Base-by-base conservation (phyloP, 2,888 invertebrate genomes). In the Megastigmus dorsalis region DNA sequence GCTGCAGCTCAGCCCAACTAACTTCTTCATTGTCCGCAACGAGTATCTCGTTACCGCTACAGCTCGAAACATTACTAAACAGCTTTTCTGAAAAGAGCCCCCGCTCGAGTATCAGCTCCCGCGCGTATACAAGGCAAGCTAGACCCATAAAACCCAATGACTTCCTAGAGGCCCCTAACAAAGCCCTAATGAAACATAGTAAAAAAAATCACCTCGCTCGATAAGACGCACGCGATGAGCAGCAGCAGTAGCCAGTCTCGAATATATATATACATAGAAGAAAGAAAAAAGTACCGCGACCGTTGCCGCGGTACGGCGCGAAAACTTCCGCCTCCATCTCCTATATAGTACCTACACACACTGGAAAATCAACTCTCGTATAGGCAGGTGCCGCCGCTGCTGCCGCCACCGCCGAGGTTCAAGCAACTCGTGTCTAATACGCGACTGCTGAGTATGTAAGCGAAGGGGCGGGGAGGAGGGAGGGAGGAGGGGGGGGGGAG, bases 191-290 rank as follows among this genome's bases (percentile, higher is more conserved):
- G 48, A 67, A 48, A 55, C 10, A 38, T 48, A 2, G 41, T 48
- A 71, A 36, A 63, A 55, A 57, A 63, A 55, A 57, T 60, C 54
- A 28, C 55, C 45, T 23, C 45, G 55, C 62, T 60, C 28, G 70
- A 63, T 63, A 63, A 54, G 23, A 54, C 62, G 43, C 70, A 62
- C 54, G 69, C 60, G 38, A 59, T 48, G 57, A 30, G 23, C 41
- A 41, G n/a, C n/a, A n/a, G n/a, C n/a, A n/a, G n/a, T n/a, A n/a
- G n/a, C n/a, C n/a, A n/a, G n/a, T n/a, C n/a, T n/a, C n/a, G n/a
- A n/a, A n/a, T 52, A n/a, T n/a, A 1, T 28, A 41, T 7, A 13
- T 20, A 18, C 13, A 18, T 3, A 18, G 33, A 15, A 33, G n/a
- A 33, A 2, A 48, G 33, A 26, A 26, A 20, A 48, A 48, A 55